Evolutionary conservation across 2,113 vertebrate genomes (phyloP), one percentile per base, ranked within the genome.

Genomic region (Melanocharis versteri): DNA sequence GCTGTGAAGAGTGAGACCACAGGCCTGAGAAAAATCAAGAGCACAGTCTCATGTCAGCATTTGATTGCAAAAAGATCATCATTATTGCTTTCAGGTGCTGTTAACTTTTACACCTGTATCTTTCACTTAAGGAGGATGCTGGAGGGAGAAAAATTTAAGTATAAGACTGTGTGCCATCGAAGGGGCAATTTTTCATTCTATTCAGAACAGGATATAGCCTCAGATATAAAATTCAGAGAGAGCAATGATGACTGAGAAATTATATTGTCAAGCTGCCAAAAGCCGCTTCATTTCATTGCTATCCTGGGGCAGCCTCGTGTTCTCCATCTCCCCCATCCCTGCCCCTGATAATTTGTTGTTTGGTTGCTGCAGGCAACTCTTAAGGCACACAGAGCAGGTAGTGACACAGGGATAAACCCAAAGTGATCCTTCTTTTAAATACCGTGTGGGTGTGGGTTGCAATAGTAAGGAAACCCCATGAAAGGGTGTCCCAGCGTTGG

Each of bases 141-240:
- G 77, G 82, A 78, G 51, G 31, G 18, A 82, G 23, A 66, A 92
- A 68, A 12, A 26, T 47, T 83, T 33, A 48, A 47, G 30, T 57
- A 37, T 5, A 51, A 19, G 37, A 27, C 33, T 78, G 13, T 4
- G 0, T 44, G 27, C 48, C 26, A 47, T 15, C 0, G 0, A 94
- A 87, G 10, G 8, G n/a, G 31, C 61, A 81, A 20, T 81, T 93
- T 60, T 65, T 60, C 42, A 28, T 80, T 86, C 27, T 56, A 73
- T 68, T 83, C 80, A 60, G 86, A 42, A 58, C 10, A 58, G 45
- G 19, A 33, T 66, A 58, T 19, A 77, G 35, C 42, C 35, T 90
- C 56, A 62, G 42, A 75, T 73, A 70, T 15, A 47, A 69, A 94
- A 78, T 58, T 81, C 86, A 56, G 76, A 31, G 61, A 73, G 9